phyloP scores from a whole-genome alignment of 1,140 invertebrate species.

The Oscheius sp. region DNA sequence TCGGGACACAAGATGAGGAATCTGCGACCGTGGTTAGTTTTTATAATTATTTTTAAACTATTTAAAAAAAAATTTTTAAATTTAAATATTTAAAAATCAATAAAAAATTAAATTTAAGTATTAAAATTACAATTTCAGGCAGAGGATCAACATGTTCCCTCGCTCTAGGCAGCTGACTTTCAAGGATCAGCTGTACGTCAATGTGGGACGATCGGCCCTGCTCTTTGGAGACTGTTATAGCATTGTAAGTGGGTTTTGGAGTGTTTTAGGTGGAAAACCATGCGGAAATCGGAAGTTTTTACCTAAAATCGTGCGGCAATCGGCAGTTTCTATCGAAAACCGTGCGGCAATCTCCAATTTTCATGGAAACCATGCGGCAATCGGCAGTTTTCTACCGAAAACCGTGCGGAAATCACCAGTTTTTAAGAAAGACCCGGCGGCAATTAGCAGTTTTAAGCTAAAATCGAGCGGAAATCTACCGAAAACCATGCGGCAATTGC shows the following conservation, averaged over 20 bases:
- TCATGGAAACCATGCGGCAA: no score
- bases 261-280: no score
- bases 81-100: background rate
- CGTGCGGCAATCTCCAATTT: no score
- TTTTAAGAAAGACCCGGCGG: no score
- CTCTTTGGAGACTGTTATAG: constrained; percentile 26
- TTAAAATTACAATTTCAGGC: constrained; percentile 7
- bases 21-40: constrained; percentile 21
- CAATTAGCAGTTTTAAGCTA: no score
- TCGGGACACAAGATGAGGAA: constrained; percentile 15
- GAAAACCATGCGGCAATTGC: no score
- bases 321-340: no score
- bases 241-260: constrained; percentile 24
- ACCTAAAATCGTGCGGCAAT: no score
- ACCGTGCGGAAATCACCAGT: no score
- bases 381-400: no score
- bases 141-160: constrained; percentile 40
- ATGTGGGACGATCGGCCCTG: constrained; percentile 26
- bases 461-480: no score
- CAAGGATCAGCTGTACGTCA: constrained; percentile 63
- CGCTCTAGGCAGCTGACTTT: constrained; percentile 61
- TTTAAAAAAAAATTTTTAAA: background rate
- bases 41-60: background rate
- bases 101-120: background rate
- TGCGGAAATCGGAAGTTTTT: no score